These are phyloP conservation scores for Sialis fuliginosa DNA, from an alignment of 2,888 invertebrate species.

Conservation along the genomic window DNA sequence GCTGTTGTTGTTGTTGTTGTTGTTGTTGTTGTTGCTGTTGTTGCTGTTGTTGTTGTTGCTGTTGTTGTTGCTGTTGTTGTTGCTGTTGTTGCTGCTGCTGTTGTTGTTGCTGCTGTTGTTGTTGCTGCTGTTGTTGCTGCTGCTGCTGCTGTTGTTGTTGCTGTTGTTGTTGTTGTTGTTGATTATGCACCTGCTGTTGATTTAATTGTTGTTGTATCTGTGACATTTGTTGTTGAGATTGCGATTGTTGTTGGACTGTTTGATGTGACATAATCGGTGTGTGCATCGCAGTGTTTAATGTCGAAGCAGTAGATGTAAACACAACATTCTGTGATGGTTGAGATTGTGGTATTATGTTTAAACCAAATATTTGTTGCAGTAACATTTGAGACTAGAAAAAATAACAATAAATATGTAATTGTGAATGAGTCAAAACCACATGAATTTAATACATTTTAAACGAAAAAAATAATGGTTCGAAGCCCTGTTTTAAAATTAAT, in stretches of 20 bases:
- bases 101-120: background rate
- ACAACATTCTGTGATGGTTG: constrained; percentile 23
- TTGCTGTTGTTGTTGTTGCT: constrained; percentile 13
- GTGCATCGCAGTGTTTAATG: constrained; percentile 3
- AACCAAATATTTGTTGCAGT: constrained; percentile 24
- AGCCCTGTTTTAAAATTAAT: background rate
- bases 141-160: constrained; percentile 18
- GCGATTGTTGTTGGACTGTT: constrained; percentile 8
- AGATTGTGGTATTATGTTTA: constrained; percentile 24
- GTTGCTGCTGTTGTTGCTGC: background rate
- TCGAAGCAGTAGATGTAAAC: constrained; percentile 18
- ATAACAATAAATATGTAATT: background rate
- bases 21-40: constrained; percentile 8
- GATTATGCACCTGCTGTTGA: constrained; percentile 24
- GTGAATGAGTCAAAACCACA: no score
- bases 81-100: constrained; percentile 16
- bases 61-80: constrained; percentile 17
- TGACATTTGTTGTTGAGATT: constrained; percentile 12
- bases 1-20: constrained; percentile 12
- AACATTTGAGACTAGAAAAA: constrained; percentile 22
- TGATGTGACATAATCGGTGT: background rate
- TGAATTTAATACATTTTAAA: no score
- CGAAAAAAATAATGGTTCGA: background rate
- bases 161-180: constrained; percentile 22
- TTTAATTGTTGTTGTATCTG: constrained; percentile 9